Conservation (phyloP, 2,888 invertebrate genomes). For the Halictus ligatus region DNA sequence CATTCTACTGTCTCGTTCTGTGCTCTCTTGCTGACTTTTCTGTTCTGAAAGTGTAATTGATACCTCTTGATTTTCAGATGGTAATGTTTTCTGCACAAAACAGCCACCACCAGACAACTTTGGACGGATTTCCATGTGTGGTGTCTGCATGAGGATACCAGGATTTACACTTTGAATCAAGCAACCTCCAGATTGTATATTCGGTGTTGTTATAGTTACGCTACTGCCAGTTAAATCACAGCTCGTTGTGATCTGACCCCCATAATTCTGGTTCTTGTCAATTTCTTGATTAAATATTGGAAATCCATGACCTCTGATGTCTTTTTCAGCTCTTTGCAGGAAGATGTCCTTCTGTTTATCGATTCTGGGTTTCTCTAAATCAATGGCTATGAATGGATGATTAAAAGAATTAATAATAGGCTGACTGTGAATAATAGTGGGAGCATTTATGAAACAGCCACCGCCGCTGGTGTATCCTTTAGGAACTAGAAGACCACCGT, state of each 20-base stretch:
- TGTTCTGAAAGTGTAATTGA: conserved; percentile 12
- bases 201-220: conserved; percentile 76
- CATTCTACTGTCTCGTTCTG: conserved; percentile 32
- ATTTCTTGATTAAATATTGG: conserved; percentile 26
- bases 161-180: conserved; percentile 72
- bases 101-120: conserved; percentile 74
- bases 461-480: conserved; percentile 70
- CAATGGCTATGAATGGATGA: conserved; percentile 24
- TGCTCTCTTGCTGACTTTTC: conserved; percentile 13
- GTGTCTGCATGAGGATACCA: conserved; percentile 68
- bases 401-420: conserved; percentile 70
- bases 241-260: conserved; percentile 73
- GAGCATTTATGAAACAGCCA: conserved; percentile 78
- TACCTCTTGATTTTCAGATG: conserved; percentile 54
- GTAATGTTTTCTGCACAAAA: conserved; percentile 68
- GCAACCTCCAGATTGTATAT: conserved; percentile 73
- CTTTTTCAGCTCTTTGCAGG: conserved; percentile 23
- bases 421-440: conserved; percentile 76
- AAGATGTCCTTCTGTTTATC: conserved; percentile 28
- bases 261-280: conserved; percentile 20
- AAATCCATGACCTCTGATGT: conserved; percentile 19
- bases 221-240: conserved; percentile 76
- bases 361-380: conserved; percentile 29
- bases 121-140: conserved; percentile 75
- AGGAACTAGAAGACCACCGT: conserved; percentile 72